Evolutionary conservation across 35 echinoderm and acorn worm genomes (phyloP), one percentile per base, ranked within the genome.

Genomic region (Nesometra sesokonis): DNA sequence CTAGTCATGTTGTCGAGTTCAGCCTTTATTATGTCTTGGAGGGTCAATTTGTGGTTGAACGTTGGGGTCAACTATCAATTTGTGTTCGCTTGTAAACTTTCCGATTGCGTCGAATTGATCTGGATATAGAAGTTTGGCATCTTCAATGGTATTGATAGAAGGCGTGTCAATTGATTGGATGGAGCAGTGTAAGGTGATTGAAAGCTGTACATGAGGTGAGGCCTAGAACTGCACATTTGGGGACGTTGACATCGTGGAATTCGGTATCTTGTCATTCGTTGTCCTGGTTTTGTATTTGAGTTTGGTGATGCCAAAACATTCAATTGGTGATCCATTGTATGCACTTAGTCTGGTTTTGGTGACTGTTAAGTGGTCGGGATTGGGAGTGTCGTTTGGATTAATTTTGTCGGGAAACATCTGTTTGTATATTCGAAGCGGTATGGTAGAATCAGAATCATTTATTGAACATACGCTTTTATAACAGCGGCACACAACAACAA

Each of bases 21-120:
- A 13, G 38, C 4, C 38, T 43, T 43, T 4, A 43, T 43, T 43
- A 7, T 43, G 13, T 43, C 38, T 43, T 27, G 90, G 83, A 11
- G 93, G 36, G 76, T 89, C 86, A n/a, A 89, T 81, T 0, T 37
- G 37, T 34, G 91, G 91, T 80, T 27, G 77, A 3, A 79, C 40
- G 77, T 87, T 40, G 9, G 86, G 84, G 21, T 87, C 52, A 36
- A 87, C 77, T 21, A 37, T 40, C 11, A 91, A 82, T 29, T 82
- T 46, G 30, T 52, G 81, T 9, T 43, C 38, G 15, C 32, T 27
- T 46, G 36, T 36, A 37, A 87, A 82, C 46, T 87, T 91, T 46
- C 85, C 84, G 29, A 91, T 91, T 21, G n/a, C 27, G 11, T 91
- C 46, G 34, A 91, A 91, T 21, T 77, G 32, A 67, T 35, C 77